These are phyloP conservation scores for Hystrix brachyura DNA, from an alignment of 2,113 vertebrate genomes.

Conservation along the genomic window DNA sequence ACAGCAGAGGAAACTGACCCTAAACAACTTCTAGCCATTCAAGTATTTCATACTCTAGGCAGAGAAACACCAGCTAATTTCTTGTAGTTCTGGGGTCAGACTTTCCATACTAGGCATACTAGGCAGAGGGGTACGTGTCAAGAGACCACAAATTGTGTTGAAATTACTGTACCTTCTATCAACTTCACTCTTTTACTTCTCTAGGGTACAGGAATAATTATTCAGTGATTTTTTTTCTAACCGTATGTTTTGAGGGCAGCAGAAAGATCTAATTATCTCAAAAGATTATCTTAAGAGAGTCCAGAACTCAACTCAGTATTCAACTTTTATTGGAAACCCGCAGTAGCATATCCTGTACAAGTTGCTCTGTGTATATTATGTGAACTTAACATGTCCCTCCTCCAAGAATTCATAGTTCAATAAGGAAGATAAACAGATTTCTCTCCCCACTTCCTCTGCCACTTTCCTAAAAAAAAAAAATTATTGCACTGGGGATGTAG, in stretches of 20 bases:
- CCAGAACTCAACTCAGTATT: not conserved
- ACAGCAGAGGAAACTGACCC: slow-evolving; percentile 45
- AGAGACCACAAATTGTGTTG: not conserved
- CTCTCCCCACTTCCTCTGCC: not conserved
- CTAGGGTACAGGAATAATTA: not conserved
- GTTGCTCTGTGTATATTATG: not conserved
- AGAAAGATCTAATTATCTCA: slow-evolving; percentile 31
- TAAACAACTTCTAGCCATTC: not conserved
- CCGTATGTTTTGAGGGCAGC: not conserved
- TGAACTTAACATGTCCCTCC: slow-evolving; percentile 41
- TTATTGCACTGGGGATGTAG: not conserved
- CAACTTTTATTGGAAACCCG: slow-evolving; percentile 40
- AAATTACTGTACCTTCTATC: not conserved
- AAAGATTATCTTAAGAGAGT: not conserved
- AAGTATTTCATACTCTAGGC: slow-evolving; percentile 21
- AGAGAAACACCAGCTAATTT: slow-evolving; percentile 39
- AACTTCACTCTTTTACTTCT: not conserved
- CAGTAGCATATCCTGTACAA: not conserved
- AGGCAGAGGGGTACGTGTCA: not conserved
- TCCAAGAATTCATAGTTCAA: slow-evolving; percentile 39
- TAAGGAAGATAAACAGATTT: slow-evolving; percentile 40
- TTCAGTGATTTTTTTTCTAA: slow-evolving; percentile 17
- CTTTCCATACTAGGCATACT: not conserved
- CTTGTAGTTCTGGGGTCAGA: slow-evolving; percentile 14
- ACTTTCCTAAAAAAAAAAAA: not conserved